Conservation (phyloP, 2,888 invertebrate species). For the Zygaena filipendulae region DNA sequence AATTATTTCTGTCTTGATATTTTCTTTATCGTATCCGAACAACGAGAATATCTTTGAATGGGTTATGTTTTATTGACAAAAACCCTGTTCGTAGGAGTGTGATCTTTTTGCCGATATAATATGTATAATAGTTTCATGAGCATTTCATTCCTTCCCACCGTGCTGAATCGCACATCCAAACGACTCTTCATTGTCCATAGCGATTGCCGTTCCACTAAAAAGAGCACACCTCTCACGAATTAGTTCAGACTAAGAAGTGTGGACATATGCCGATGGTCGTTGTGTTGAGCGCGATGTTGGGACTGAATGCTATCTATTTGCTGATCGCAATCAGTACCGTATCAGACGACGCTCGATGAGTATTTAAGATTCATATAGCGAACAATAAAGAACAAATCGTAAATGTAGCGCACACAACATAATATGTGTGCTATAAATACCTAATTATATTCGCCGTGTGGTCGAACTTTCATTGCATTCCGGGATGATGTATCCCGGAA, state of each 20-base stretch:
- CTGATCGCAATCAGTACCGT: no score
- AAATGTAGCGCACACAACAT: no score
- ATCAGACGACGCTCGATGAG: no score
- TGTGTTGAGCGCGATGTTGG: conserved; percentile 21
- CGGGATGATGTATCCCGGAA: conserved; percentile 20
- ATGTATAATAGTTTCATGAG: no score
- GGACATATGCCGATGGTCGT: conserved; percentile 51
- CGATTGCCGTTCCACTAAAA: no score
- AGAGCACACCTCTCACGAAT: conserved; percentile 25
- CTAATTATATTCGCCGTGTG: no score
- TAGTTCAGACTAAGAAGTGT: conserved; percentile 34
- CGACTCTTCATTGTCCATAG: no score
- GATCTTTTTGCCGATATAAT: conserved; percentile 23
- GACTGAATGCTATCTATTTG: no score
- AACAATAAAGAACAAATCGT: conserved; percentile 29
- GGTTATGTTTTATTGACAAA: conserved; percentile 33
- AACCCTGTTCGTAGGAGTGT: conserved; percentile 26
- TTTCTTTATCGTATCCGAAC: conserved; percentile 45
- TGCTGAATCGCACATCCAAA: no score
- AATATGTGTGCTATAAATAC: no score
- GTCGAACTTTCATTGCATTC: conserved; percentile 43
- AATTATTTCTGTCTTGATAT: conserved; percentile 68
- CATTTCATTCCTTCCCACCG: no score
- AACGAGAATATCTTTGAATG: conserved; percentile 43
- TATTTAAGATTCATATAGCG: conserved; percentile 12